Evolutionary conservation across 1,140 invertebrate species (phyloP).

Genomic region (Drosophila sp.): DNA sequence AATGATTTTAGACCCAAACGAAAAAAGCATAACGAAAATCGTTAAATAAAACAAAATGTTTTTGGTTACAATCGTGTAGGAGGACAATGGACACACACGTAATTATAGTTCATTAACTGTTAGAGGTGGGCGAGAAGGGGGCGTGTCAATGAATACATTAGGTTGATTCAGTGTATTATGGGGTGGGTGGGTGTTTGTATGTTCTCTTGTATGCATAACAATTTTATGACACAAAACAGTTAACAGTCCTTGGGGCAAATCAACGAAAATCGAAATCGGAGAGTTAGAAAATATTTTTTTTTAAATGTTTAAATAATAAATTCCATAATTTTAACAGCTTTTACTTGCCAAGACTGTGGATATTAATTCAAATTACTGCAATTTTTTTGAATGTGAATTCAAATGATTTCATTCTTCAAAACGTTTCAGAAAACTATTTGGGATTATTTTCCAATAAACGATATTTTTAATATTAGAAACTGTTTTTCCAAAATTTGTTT

Average conservation of each 20-base stretch:
- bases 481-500: too few relatives aligned
- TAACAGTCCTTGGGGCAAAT: not conserved
- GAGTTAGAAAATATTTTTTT: too few relatives aligned
- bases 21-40: constrained; percentile 20
- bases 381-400: too few relatives aligned
- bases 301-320: too few relatives aligned
- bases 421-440: too few relatives aligned
- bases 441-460: too few relatives aligned
- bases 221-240: not conserved
- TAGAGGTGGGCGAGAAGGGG: constrained; percentile 6
- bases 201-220: constrained; percentile 23
- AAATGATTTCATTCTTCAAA: too few relatives aligned
- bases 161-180: constrained; percentile 51
- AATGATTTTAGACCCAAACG: constrained; percentile 9
- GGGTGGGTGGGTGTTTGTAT: not conserved
- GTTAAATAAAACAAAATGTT: constrained; percentile 17
- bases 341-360: too few relatives aligned
- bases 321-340: too few relatives aligned
- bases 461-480: too few relatives aligned
- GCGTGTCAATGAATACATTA: constrained; percentile 53
- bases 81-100: constrained; percentile 27
- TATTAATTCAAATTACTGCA: too few relatives aligned
- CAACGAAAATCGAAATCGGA: too few relatives aligned
- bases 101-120: constrained; percentile 17
- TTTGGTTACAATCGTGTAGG: not conserved